Conservation (phyloP, 2,888 invertebrate species). For the Augochlorella aurata region DNA sequence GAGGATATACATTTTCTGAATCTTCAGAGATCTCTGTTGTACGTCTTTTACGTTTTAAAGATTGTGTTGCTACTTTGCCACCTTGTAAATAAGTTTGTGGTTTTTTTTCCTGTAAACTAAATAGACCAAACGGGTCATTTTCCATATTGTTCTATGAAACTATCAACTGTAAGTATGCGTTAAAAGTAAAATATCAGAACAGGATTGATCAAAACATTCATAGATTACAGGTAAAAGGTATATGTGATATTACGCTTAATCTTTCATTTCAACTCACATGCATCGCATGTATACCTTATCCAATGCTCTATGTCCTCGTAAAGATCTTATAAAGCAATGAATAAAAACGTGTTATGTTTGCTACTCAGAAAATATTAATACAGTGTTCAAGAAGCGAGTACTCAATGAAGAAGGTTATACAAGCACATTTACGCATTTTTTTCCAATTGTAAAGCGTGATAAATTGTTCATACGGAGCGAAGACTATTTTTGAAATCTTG, state of each 20-base stretch:
- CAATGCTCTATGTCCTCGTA: neutral
- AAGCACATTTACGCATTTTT: conserved; percentile 41
- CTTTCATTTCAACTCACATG: conserved; percentile 4
- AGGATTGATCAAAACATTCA: neutral
- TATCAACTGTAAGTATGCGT: neutral
- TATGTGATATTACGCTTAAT: conserved; percentile 27
- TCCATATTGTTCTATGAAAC: neutral
- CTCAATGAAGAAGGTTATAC: conserved; percentile 66
- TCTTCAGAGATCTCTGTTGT: conserved; percentile 78
- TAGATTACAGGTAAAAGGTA: neutral
- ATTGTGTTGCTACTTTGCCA: conserved; percentile 71
- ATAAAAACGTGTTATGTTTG: neutral
- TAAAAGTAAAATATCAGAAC: neutral
- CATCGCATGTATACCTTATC: neutral
- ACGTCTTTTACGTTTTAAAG: conserved; percentile 77
- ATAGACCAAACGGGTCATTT: conserved; percentile 31
- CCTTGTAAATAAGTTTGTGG: conserved; percentile 74
- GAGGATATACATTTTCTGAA: conserved; percentile 79
- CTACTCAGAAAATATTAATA: conserved; percentile 18
- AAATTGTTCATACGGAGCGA: conserved; percentile 2
- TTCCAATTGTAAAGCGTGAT: neutral
- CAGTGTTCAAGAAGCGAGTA: neutral
- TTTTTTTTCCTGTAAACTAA: conserved; percentile 78
- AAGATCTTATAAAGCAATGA: neutral
- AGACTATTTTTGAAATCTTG: neutral